Conservation (phyloP, 2,113 vertebrate species). For the Colossoma macropomum region DNA sequence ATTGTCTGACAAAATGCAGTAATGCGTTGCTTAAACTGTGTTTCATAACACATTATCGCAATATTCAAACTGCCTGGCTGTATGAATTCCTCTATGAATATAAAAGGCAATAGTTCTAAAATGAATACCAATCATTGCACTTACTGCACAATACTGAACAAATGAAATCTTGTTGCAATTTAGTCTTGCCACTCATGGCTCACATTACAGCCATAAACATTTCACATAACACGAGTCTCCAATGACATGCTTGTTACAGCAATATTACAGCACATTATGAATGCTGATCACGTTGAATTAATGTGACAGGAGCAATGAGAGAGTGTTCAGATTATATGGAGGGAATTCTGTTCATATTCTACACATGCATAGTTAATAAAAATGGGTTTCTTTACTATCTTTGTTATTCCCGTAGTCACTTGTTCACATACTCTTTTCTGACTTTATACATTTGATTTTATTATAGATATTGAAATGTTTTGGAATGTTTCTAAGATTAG, state of each 20-base stretch:
- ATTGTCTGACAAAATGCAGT: not conserved
- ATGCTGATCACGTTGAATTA: constrained; percentile 22
- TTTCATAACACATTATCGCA: not conserved
- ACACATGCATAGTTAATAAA: not conserved
- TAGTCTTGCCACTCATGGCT: not conserved
- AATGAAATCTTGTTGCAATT: constrained; percentile 1
- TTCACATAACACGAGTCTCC: constrained; percentile 15
- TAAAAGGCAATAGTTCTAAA: not conserved
- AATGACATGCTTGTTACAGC: constrained; percentile 30
- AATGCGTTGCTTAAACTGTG: not conserved
- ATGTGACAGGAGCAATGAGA: not conserved
- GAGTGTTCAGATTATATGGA: not conserved
- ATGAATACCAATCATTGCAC: not conserved
- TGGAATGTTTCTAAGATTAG: constrained; percentile 1
- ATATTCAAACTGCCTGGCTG: not conserved
- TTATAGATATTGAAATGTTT: not conserved
- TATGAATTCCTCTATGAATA: not conserved
- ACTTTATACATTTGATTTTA: no score
- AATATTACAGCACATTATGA: constrained; percentile 36
- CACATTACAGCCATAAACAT: constrained; percentile 38
- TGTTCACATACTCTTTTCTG: not conserved
- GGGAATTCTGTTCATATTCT: constrained; percentile 5
- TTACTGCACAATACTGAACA: not conserved
- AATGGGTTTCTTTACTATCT: not conserved
- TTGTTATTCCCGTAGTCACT: not conserved